These are phyloP conservation scores for Lucilia sericata DNA, from an alignment of 1,140 invertebrate species.

Conservation along the genomic window DNA sequence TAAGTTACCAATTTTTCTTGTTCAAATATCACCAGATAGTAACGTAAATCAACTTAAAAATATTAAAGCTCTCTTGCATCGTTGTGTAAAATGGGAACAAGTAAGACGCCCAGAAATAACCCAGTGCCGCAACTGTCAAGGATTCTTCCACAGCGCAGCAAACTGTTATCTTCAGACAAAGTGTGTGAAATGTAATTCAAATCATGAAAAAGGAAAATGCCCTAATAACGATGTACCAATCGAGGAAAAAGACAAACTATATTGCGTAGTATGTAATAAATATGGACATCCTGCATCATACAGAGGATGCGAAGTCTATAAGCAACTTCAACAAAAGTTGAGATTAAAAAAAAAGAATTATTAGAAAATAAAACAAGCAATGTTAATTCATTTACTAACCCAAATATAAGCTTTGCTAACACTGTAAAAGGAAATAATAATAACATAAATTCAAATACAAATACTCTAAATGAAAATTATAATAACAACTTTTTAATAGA, in stretches of 20 bases:
- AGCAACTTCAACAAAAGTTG: background rate
- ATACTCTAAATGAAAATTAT: background rate
- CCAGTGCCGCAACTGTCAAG: constrained; percentile 29
- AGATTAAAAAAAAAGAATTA: background rate
- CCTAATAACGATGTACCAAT: background rate
- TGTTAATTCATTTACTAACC: background rate
- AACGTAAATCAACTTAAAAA: constrained; percentile 29
- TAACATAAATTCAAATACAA: background rate
- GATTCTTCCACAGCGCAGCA: constrained; percentile 22
- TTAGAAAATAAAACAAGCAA: background rate
- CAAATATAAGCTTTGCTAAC: background rate
- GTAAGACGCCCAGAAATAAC: background rate
- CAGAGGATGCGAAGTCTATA: background rate
- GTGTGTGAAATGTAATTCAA: background rate
- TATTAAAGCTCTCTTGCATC: constrained; percentile 31
- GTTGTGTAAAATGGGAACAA: constrained; percentile 18
- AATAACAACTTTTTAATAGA: background rate
- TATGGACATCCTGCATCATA: constrained; percentile 16
- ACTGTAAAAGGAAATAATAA: background rate
- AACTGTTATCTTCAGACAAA: constrained; percentile 18
- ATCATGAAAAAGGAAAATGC: constrained; percentile 17
- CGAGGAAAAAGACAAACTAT: constrained; percentile 14
- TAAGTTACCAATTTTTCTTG: constrained; percentile 13
- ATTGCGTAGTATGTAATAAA: constrained; percentile 36
- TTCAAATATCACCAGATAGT: constrained; percentile 28